Evolutionary conservation across 2,888 invertebrate genomes (phyloP).

Genomic region (Dryomyza anilis): DNA sequence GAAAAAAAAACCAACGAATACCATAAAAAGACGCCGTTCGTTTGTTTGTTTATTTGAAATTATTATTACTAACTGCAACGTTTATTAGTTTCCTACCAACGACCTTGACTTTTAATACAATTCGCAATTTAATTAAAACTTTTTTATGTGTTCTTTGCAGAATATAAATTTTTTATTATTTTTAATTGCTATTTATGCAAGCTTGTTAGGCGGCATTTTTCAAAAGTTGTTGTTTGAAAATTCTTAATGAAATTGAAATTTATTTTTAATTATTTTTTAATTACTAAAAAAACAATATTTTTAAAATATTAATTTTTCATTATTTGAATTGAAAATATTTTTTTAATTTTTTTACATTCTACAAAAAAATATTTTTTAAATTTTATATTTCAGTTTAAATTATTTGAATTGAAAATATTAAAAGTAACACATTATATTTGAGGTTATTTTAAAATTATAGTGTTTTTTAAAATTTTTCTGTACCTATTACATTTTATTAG

Average conservation of each 20-base stretch:
- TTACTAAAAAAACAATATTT: too few relatives aligned
- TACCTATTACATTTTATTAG: not conserved
- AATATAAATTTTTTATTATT: not conserved
- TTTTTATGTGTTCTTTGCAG: not conserved
- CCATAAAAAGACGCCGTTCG: too few relatives aligned
- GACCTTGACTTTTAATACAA: conserved; percentile 6
- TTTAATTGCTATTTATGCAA: not conserved
- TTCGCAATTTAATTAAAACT: not conserved
- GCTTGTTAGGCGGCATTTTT: not conserved
- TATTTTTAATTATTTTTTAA: too few relatives aligned
- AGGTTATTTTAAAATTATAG: not conserved
- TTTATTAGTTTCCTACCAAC: too few relatives aligned
- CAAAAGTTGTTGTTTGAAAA: not conserved
- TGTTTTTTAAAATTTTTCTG: not conserved
- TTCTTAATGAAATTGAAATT: too few relatives aligned
- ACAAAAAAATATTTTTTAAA: not conserved
- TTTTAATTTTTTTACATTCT: not conserved
- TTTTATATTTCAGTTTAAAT: not conserved
- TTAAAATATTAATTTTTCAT: not conserved
- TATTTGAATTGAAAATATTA: not conserved
- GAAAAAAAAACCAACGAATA: too few relatives aligned
- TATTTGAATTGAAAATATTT: not conserved
- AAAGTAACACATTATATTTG: not conserved
- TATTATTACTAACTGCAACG: too few relatives aligned
- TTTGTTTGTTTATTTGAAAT: too few relatives aligned